Conservation (phyloP, 2,888 invertebrate species). For the Drosophila glabriapex region DNA sequence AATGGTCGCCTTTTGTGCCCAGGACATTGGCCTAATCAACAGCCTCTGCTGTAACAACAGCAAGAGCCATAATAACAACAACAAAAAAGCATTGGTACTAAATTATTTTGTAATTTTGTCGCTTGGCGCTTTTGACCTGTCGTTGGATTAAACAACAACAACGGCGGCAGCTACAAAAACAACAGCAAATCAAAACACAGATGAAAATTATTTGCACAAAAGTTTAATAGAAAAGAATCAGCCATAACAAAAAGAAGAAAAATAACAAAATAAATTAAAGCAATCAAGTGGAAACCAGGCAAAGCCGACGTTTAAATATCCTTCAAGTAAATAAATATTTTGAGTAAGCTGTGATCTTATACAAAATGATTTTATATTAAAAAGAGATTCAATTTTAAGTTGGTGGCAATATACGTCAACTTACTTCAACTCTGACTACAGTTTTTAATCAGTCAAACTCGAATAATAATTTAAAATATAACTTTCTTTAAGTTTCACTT, state of each 20-base stretch:
- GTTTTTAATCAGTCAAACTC: no score
- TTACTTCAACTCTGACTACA: no score
- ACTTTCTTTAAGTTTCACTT: no score
- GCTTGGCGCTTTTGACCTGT: conserved; percentile 52
- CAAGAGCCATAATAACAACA: conserved; percentile 13
- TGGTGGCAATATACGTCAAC: no score
- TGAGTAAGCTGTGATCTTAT: not conserved
- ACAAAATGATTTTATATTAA: no score
- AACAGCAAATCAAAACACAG: conserved; percentile 1
- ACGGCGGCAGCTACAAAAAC: conserved; percentile 8
- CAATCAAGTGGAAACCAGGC: not conserved
- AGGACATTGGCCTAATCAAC: conserved; percentile 62
- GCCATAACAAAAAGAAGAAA: conserved; percentile 2
- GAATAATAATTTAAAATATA: no score
- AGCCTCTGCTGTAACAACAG: conserved; percentile 21
- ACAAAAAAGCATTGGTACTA: conserved; percentile 26
- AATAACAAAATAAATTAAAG: not conserved
- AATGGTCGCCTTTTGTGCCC: conserved; percentile 58
- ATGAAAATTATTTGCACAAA: conserved; percentile 28
- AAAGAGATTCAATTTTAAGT: no score
- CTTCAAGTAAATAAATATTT: not conserved
- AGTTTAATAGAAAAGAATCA: conserved; percentile 55
- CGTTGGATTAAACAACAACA: conserved; percentile 64
- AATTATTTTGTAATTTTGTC: conserved; percentile 65
- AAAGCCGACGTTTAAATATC: not conserved